Evolutionary conservation across 2,888 invertebrate species (phyloP).

Genomic region (Thymelicus acteon): DNA sequence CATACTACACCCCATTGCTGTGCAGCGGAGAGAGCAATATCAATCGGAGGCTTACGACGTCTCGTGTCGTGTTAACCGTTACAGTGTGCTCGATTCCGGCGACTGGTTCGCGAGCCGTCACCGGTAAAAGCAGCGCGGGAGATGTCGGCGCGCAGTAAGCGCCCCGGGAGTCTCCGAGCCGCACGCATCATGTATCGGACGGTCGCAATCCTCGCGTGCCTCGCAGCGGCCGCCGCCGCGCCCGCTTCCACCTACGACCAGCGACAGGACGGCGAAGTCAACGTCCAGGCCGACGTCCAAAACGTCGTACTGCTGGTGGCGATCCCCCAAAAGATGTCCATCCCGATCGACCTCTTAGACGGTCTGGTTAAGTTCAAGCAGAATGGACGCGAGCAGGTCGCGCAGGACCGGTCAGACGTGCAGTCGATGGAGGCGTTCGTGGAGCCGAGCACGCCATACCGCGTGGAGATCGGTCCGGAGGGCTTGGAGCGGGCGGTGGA

Average conservation of each 20-base stretch:
- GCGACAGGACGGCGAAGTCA: conserved; percentile 90
- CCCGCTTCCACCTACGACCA: conserved; percentile 84
- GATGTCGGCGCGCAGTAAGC: conserved; percentile 66
- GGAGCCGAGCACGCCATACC: conserved; percentile 88
- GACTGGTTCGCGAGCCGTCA: conserved; percentile 73
- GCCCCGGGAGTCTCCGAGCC: conserved; percentile 55
- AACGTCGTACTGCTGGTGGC: conserved; percentile 90
- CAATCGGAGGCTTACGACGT: conserved; percentile 31
- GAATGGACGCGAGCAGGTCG: conserved; percentile 34
- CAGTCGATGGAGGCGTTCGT: conserved; percentile 82
- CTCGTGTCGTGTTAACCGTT: conserved; percentile 76
- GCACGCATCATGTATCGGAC: conserved; percentile 67
- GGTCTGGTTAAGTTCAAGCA: conserved; percentile 52
- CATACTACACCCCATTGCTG: not conserved
- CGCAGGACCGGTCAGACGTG: conserved; percentile 76
- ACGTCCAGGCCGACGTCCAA: conserved; percentile 89
- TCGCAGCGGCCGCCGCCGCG: conserved; percentile 60
- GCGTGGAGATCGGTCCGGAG: conserved; percentile 85
- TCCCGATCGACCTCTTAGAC: conserved; percentile 50
- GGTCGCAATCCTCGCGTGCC: conserved; percentile 53
- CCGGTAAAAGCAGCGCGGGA: conserved; percentile 75
- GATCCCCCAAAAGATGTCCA: conserved; percentile 68
- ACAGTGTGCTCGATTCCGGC: conserved; percentile 76
- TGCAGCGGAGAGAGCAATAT: conserved; percentile 1
- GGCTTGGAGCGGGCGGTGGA: conserved; percentile 53